Conservation (phyloP, 2,113 vertebrate genomes). For the Crotalus horridus region DNA sequence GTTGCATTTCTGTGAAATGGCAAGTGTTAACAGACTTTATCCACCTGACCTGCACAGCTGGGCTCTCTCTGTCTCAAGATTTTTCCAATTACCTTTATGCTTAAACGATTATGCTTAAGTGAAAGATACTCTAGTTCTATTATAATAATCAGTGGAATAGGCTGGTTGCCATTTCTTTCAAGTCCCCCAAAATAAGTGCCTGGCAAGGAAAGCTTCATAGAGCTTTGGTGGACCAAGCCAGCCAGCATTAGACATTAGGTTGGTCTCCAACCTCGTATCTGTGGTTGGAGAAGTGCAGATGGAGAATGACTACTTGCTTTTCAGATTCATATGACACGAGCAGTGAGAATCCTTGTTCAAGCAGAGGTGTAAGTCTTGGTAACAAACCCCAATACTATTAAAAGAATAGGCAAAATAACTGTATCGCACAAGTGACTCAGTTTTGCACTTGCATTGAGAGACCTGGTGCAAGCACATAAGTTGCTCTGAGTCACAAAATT, state of each 20-base stretch:
- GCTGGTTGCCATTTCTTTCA: not conserved
- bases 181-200: not conserved
- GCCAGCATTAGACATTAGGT: not conserved
- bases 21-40: not conserved
- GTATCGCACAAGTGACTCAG: not conserved
- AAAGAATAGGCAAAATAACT: not conserved
- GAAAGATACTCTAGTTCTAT: not conserved
- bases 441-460: not conserved
- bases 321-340: not conserved
- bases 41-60: not conserved
- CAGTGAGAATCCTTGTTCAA: not conserved
- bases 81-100: not conserved
- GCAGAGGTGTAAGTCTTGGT: not conserved
- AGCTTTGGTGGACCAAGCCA: not conserved
- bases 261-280: not conserved
- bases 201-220: not conserved
- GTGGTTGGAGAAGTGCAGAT: not conserved
- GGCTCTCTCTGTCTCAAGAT: not conserved
- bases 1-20: not conserved
- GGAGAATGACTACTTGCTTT: not conserved
- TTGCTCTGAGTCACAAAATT: not conserved
- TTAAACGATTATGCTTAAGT: not conserved
- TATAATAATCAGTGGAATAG: not conserved
- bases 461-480: not conserved
- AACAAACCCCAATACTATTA: not conserved